A percentile compares a stretch with the other conserved stretches of the same genome.
phyloP scores from a whole-genome alignment of 1,140 invertebrate species.

The Dendroctonus valens region DNA sequence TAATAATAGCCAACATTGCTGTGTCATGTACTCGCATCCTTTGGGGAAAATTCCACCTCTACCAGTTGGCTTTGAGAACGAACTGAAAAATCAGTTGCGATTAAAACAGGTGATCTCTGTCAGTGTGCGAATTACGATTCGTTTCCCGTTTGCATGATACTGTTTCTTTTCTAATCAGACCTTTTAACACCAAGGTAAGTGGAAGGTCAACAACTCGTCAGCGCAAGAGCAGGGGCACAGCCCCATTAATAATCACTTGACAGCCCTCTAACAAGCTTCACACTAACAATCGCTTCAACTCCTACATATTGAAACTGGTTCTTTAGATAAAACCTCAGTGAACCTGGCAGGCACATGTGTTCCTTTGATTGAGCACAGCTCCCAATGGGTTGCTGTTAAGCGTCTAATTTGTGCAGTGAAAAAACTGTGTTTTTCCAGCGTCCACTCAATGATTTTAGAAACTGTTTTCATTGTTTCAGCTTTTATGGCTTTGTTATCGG shows the following conservation, averaged over 20 bases:
- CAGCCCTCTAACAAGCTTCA: neutral
- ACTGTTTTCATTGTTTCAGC: no score
- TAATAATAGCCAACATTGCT: neutral
- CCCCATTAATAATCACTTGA: no score
- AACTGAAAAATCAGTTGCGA: constrained; percentile 21
- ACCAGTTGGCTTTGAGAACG: constrained; percentile 14
- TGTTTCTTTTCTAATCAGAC: no score
- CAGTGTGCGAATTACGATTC: neutral
- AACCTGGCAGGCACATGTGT: no score
- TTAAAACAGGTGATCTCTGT: constrained; percentile 22
- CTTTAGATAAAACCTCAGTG: no score
- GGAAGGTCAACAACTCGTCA: constrained; percentile 1
- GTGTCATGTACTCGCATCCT: constrained; percentile 22
- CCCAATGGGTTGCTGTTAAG: no score
- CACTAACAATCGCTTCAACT: neutral
- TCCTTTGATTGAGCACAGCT: no score
- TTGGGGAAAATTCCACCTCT: constrained; percentile 24
- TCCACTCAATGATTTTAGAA: no score
- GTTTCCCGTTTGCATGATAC: neutral
- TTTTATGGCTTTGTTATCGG: no score
- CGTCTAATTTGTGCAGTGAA: no score
- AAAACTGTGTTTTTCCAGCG: no score
- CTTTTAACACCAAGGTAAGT: neutral
- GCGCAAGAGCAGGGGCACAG: neutral
- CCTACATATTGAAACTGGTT: neutral